Percentiles rank a stretch among this genome's conserved stretches.
These are phyloP conservation scores for Nesoenas mayeri DNA, from an alignment of 2,113 vertebrate genomes.

Conservation along the genomic window DNA sequence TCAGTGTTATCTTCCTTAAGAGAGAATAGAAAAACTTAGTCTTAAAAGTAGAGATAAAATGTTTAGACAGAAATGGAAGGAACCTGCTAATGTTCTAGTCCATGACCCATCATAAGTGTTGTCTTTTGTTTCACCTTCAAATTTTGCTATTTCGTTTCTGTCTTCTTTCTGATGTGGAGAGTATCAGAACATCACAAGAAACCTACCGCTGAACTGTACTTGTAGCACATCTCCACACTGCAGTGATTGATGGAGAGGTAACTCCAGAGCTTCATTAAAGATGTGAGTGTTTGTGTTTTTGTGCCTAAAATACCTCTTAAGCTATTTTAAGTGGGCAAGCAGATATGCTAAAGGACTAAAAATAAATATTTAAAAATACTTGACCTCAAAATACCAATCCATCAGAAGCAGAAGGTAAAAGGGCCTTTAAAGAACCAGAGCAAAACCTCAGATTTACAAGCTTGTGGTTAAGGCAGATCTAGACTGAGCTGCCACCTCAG, in stretches of 20 bases:
- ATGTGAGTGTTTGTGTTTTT: background rate
- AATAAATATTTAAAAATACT: slow-evolving; percentile 56
- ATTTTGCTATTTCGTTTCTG: background rate
- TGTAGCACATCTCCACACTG: background rate
- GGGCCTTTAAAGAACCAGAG: background rate
- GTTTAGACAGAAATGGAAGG: background rate
- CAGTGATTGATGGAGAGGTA: background rate
- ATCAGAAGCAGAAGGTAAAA: background rate
- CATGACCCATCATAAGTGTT: background rate
- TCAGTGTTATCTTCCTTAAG: background rate
- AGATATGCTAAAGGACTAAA: slow-evolving; percentile 36
- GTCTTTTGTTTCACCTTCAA: background rate
- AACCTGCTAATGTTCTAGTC: background rate
- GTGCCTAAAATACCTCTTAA: slow-evolving; percentile 17
- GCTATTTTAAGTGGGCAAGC: slow-evolving; percentile 36
- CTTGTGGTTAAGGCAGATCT: slow-evolving; percentile 15
- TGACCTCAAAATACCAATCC: background rate
- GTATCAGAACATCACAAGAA: background rate
- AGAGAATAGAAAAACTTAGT: background rate
- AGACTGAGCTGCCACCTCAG: background rate
- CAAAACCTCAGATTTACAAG: slow-evolving; percentile 1
- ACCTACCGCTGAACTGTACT: background rate
- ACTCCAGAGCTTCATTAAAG: background rate
- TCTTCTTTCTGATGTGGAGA: background rate
- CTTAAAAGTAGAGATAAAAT: background rate